These are phyloP conservation scores for Rhynchonema sp. DNA, from an alignment of 2,888 invertebrate genomes.

Conservation along the genomic window DNA sequence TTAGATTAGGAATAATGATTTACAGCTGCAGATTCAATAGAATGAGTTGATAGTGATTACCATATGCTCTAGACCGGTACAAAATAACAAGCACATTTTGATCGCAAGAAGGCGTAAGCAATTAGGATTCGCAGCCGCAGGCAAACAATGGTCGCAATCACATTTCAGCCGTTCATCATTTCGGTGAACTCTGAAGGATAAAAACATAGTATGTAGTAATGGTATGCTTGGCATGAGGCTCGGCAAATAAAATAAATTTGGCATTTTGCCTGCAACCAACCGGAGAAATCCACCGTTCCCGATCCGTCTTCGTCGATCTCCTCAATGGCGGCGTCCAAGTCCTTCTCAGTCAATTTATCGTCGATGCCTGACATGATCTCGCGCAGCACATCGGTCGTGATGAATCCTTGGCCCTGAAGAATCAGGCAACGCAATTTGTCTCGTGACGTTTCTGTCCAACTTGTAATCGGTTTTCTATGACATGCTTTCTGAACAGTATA, in stretches of 20 bases:
- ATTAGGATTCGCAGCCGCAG: too few species aligned
- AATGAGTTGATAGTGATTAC: too few species aligned
- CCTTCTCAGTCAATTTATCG: neutral
- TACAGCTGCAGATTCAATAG: too few species aligned
- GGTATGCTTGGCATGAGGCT: neutral
- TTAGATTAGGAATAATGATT: too few species aligned
- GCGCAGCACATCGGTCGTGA: neutral
- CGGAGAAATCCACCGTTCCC: neutral
- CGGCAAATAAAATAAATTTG: neutral
- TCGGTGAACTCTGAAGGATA: neutral
- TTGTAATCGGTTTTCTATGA: too few species aligned
- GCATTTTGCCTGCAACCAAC: neutral
- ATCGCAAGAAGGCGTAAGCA: too few species aligned
- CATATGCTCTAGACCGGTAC: too few species aligned
- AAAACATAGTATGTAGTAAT: neutral
- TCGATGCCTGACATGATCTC: neutral
- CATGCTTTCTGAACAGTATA: too few species aligned
- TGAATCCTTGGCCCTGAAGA: neutral
- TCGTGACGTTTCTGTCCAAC: too few species aligned
- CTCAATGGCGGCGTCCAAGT: slow-evolving; percentile 1
- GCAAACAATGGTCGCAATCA: neutral
- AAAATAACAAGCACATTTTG: too few species aligned
- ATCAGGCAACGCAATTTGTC: too few species aligned
- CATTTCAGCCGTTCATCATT: slow-evolving; percentile 2
- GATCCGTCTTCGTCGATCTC: slow-evolving; percentile 1